These are phyloP conservation scores for Spodoptera exigua DNA, from an alignment of 2,888 invertebrate genomes.

Conservation along the genomic window DNA sequence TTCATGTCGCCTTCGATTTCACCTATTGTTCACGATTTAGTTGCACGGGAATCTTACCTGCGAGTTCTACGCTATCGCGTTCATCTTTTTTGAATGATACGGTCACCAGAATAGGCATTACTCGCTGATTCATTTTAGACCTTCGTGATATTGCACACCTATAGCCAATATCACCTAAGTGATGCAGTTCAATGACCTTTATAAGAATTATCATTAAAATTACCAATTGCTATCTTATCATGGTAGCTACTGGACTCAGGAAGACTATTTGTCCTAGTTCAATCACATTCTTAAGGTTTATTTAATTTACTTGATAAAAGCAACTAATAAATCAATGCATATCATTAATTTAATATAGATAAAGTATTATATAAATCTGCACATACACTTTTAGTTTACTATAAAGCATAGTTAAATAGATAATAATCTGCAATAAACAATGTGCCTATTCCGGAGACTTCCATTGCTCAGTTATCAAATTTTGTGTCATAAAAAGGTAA, in stretches of 20 bases:
- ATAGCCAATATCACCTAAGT: slow-evolving; percentile 41
- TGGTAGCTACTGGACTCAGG: slow-evolving; percentile 38
- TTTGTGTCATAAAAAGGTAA: slow-evolving; percentile 31
- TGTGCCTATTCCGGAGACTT: slow-evolving; percentile 24
- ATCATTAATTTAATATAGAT: too few species aligned
- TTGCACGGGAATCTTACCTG: slow-evolving; percentile 70
- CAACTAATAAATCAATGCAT: too few species aligned
- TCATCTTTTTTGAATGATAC: slow-evolving; percentile 70
- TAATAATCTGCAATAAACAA: not conserved
- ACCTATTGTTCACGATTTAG: slow-evolving; percentile 81
- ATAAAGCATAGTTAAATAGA: too few species aligned
- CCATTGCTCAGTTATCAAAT: slow-evolving; percentile 5
- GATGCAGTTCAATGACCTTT: slow-evolving; percentile 69
- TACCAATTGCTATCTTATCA: slow-evolving; percentile 61
- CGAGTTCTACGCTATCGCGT: slow-evolving; percentile 69
- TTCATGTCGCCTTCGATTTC: slow-evolving; percentile 75
- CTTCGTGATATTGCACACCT: slow-evolving; percentile 46
- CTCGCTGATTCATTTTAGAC: slow-evolving; percentile 45
- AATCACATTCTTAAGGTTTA: slow-evolving; percentile 2
- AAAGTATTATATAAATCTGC: too few species aligned
- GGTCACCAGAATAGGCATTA: slow-evolving; percentile 75
- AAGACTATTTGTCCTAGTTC: slow-evolving; percentile 55
- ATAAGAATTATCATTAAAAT: slow-evolving; percentile 68
- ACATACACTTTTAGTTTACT: too few species aligned
- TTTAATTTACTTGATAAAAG: slow-evolving; percentile 1